Conservation (phyloP, 1,140 invertebrate genomes). For the Laupala kohalensis region DNA sequence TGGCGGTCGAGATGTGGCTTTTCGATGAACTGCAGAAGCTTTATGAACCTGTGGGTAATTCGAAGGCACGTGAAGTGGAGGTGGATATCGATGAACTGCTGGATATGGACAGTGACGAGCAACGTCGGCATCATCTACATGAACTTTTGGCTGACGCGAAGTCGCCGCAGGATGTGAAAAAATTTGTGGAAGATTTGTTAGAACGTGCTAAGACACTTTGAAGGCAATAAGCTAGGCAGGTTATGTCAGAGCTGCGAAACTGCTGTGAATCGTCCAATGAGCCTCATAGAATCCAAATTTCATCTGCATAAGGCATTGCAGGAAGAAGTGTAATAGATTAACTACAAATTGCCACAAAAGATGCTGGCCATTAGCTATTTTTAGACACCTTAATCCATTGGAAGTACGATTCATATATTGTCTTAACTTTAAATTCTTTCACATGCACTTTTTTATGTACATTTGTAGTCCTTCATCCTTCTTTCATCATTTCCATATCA, state of each 20-base stretch:
- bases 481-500: not conserved
- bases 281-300: not conserved
- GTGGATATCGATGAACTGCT: conserved; percentile 86
- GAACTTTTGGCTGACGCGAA: conserved; percentile 21
- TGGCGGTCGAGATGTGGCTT: conserved; percentile 94
- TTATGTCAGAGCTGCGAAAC: not conserved
- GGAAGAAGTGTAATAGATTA: not conserved
- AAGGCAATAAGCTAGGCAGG: not conserved
- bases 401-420: not conserved
- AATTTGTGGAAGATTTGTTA: not conserved
- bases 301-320: not conserved
- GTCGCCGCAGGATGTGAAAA: not conserved
- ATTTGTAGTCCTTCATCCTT: not conserved
- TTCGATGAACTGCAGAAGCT: conserved; percentile 87
- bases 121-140: conserved; percentile 67
- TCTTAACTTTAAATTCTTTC: not conserved
- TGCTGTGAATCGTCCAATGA: not conserved
- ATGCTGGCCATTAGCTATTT: not conserved
- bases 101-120: conserved; percentile 79
- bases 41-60: conserved; percentile 48
- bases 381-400: not conserved
- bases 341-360: not conserved
- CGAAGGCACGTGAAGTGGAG: conserved; percentile 61
- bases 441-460: not conserved
- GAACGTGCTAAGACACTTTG: not conserved